phyloP scores from a whole-genome alignment of 2,113 vertebrate species.

The Chaetops frenatus region DNA sequence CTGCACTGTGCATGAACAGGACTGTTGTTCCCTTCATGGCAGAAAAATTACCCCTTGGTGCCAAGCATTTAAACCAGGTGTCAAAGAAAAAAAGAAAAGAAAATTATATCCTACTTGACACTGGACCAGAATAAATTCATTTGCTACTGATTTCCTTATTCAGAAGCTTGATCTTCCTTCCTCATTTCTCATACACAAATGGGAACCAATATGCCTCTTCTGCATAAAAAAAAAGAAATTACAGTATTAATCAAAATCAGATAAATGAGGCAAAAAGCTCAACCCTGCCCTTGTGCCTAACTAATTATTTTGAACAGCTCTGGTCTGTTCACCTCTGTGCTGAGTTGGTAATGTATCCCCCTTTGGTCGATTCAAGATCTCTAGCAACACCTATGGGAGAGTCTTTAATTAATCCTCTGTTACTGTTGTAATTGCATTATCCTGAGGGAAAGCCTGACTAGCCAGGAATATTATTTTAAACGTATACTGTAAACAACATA shows the following conservation, averaged over 20 bases:
- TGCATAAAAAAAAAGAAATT: constrained; percentile 38
- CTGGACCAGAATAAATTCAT: background rate
- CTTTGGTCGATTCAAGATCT: constrained; percentile 74
- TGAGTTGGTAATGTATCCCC: constrained; percentile 72
- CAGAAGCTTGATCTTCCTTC: background rate
- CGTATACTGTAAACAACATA: constrained; percentile 89
- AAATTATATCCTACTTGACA: background rate
- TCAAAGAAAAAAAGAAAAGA: background rate
- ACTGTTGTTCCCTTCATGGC: background rate
- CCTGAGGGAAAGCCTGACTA: constrained; percentile 77
- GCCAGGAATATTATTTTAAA: constrained; percentile 90
- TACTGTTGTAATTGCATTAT: constrained; percentile 89
- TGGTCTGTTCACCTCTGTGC: constrained; percentile 72
- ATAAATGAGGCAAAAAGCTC: constrained; percentile 59
- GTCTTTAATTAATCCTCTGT: constrained; percentile 95
- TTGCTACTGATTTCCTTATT: constrained; percentile 37
- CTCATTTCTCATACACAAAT: constrained; percentile 33
- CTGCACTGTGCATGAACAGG: background rate
- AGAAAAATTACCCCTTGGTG: background rate
- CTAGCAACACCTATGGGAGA: constrained; percentile 79
- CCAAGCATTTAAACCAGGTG: background rate
- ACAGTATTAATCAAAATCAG: constrained; percentile 67
- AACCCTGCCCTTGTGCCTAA: constrained; percentile 52
- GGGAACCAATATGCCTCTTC: background rate
- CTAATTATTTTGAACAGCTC: constrained; percentile 69